Evolutionary conservation across 2,113 vertebrate species (phyloP), one percentile per base, ranked within the genome.

Genomic region (Bucco capensis): DNA sequence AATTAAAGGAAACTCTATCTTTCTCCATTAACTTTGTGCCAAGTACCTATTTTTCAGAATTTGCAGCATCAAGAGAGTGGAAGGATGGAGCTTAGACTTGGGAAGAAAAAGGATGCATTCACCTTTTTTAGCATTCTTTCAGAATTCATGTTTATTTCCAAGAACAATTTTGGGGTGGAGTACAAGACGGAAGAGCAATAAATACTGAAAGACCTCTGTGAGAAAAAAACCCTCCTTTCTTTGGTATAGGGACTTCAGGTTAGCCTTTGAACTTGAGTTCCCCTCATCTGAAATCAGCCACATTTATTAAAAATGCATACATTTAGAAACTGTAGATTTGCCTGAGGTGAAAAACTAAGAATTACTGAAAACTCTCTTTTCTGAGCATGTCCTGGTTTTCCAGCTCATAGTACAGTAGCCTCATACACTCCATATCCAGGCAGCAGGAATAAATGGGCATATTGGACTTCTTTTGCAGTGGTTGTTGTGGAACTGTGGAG

Each of bases 251-350:
- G 5, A 49, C 42, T 71, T 10, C 6, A 50, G 14, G 62, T 78
- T 49, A 78, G 13, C 38, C 18, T 87, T 64, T 62, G 23, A 82
- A 75, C 18, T 37, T 58, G 5, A 61, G 13, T 33, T 87, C 6
- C 23, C 17, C 4, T 53, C 10, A 24, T 17, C n/a, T 73, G 42
- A 81, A 91, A 44, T 61, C 14, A 64, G 16, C 6, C 28, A 49
- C 2, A 0, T 22, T 51, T n/a, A 61, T 65, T 49, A 44, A 35
- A 88, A 76, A 71, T 31, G 12, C 2, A 30, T 27, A 28, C 0
- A 37, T 54, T 50, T 64, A 4, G 7, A 83, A 72, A 64, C 7
- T 14, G 6, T 47, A 33, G 17, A 54, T 4, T n/a, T 60, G 11
- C 7, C n/a, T 40, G 22, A 54, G 4, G 1, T 40, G 25, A 72